A percentile compares a stretch with the other conserved stretches of the same genome.
Evolutionary conservation across 2,113 vertebrate species (phyloP).

Genomic region (Xenotilapia caudafasciata): DNA sequence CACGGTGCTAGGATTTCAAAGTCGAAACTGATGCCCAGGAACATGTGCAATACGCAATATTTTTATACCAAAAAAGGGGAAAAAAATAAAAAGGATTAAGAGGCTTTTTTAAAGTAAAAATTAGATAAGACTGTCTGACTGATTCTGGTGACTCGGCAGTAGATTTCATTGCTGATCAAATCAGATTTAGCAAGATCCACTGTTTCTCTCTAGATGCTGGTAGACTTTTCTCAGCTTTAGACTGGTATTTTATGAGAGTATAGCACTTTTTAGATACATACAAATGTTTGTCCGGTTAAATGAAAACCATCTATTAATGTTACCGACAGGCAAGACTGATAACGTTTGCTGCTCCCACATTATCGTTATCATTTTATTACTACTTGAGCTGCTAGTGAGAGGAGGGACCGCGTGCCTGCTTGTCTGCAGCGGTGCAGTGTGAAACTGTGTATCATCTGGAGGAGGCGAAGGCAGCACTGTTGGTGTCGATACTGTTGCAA

Average conservation of each 20-base stretch:
- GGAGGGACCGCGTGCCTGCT: neutral
- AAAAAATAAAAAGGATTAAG: neutral
- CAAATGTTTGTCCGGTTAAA: neutral
- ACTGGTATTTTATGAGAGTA: neutral
- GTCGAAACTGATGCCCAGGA: neutral
- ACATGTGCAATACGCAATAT: neutral
- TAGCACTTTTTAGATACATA: neutral
- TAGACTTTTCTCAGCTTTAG: neutral
- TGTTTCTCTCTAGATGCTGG: neutral
- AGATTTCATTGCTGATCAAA: neutral
- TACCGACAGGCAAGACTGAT: neutral
- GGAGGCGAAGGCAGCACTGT: neutral
- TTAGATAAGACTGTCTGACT: neutral
- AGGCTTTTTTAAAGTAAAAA: neutral
- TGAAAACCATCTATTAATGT: neutral
- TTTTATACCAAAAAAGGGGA: neutral
- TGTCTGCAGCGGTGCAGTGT: neutral
- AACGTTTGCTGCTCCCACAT: neutral
- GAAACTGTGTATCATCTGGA: neutral
- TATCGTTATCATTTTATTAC: neutral
- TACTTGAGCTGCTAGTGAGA: neutral
- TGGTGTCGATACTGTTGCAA: neutral
- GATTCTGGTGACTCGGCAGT: neutral
- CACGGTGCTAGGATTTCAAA: neutral
- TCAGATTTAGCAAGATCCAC: neutral